A percentile compares a stretch with the other conserved stretches of the same genome.
Conservation (phyloP, 2,797 vertebrate species). For the Lutjanus campechanus region DNA sequence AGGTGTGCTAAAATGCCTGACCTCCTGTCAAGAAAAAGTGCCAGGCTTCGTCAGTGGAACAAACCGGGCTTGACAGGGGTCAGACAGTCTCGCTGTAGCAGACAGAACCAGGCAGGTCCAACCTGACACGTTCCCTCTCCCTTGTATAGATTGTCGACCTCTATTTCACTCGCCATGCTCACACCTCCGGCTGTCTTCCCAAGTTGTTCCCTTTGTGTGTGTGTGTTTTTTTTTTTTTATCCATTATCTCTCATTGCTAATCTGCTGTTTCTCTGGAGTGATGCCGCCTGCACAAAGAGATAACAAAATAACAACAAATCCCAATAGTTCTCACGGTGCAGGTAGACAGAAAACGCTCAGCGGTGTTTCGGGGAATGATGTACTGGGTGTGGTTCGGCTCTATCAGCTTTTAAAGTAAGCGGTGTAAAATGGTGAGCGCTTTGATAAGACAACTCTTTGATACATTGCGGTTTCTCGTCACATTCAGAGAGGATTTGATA, state of each 20-base stretch:
- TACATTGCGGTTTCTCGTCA: constrained; percentile 43
- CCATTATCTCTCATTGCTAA: constrained; percentile 46
- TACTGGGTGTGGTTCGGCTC: constrained; percentile 25
- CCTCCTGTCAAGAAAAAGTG: constrained; percentile 73
- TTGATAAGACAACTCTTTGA: constrained; percentile 65
- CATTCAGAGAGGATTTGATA: constrained; percentile 46
- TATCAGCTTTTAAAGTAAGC: constrained; percentile 32
- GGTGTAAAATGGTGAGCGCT: constrained; percentile 42
- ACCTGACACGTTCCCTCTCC: constrained; percentile 52
- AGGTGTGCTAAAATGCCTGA: constrained; percentile 78
- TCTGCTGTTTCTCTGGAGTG: constrained; percentile 39
- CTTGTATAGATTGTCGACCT: constrained; percentile 58
- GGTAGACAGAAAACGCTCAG: constrained; percentile 8
- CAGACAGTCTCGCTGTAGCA: constrained; percentile 66
- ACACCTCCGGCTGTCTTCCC: constrained; percentile 53
- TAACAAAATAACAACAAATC: constrained; percentile 41
- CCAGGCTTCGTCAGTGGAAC: constrained; percentile 55
- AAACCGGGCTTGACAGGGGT: constrained; percentile 77
- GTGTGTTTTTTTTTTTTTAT: constrained; percentile 3
- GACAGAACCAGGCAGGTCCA: constrained; percentile 61
- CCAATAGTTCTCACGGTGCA: constrained; percentile 4
- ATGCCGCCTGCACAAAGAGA: constrained; percentile 34
- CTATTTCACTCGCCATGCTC: constrained; percentile 55
- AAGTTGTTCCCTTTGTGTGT: constrained; percentile 33
- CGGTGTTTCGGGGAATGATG: constrained; percentile 30